phyloP scores from a whole-genome alignment of 1,140 invertebrate genomes.

The Elymnias hypermnestra region DNA sequence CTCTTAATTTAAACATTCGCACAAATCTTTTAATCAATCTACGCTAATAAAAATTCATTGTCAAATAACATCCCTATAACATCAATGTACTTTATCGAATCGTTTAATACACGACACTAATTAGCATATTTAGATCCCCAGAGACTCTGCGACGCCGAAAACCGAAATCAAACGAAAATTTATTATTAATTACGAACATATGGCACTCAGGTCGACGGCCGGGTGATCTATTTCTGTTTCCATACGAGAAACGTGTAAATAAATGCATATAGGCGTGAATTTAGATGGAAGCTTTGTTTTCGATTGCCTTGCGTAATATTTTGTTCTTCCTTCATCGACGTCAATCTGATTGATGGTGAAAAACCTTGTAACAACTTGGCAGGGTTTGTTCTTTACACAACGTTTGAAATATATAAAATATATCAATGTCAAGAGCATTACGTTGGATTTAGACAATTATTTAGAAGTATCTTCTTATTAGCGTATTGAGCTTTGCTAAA shows the following conservation, averaged over 20 bases:
- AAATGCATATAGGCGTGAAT: conserved; percentile 17
- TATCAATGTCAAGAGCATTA: too few relatives aligned
- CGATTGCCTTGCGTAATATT: background rate
- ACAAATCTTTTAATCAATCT: too few relatives aligned
- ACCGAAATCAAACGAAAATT: conserved; percentile 24
- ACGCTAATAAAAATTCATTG: too few relatives aligned
- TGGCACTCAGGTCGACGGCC: conserved; percentile 41
- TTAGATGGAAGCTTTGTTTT: conserved; percentile 7
- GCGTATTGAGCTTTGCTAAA: too few relatives aligned
- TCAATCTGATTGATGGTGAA: background rate
- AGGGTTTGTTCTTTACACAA: too few relatives aligned
- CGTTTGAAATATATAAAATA: too few relatives aligned
- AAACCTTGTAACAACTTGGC: background rate
- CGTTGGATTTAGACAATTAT: too few relatives aligned
- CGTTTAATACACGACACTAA: too few relatives aligned
- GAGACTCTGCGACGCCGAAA: conserved; percentile 22
- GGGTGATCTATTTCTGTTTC: conserved; percentile 46
- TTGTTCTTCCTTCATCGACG: background rate
- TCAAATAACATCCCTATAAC: too few relatives aligned
- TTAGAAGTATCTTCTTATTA: too few relatives aligned
- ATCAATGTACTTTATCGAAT: too few relatives aligned
- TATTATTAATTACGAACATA: conserved; percentile 47
- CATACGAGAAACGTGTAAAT: conserved; percentile 28
- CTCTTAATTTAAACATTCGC: too few relatives aligned
- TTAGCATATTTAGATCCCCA: background rate